Percentiles rank a stretch among this genome's conserved stretches.
Evolutionary conservation across 2,797 vertebrate species (phyloP).

Genomic region (Phyllotis vaccarum): DNA sequence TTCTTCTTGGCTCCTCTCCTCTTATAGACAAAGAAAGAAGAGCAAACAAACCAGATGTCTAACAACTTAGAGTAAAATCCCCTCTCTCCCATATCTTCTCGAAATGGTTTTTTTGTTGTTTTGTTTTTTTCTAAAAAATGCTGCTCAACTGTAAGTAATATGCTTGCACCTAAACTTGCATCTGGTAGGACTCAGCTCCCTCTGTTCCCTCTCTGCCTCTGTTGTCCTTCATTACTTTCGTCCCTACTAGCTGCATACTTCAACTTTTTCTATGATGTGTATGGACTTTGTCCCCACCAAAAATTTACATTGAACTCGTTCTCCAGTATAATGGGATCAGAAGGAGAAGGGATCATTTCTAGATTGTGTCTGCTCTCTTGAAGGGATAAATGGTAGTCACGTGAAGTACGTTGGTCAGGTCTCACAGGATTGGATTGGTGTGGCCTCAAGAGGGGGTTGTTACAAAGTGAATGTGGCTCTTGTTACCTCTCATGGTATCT

Average conservation of each 20-base stretch:
- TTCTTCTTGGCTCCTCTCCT: neutral
- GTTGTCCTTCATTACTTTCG: neutral
- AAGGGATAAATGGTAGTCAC: neutral
- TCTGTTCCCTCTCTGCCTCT: neutral
- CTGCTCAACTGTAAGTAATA: neutral
- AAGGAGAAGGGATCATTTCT: neutral
- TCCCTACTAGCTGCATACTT: neutral
- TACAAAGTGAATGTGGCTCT: neutral
- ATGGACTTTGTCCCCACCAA: neutral
- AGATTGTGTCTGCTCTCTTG: neutral
- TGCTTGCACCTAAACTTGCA: neutral
- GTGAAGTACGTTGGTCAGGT: neutral
- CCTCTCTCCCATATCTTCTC: neutral
- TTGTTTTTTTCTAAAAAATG: neutral
- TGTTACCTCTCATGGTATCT: neutral
- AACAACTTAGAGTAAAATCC: conserved; percentile 16
- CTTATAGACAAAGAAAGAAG: neutral
- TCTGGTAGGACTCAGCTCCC: neutral
- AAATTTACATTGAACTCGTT: neutral
- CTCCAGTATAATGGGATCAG: neutral
- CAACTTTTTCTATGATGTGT: neutral
- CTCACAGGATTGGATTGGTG: neutral
- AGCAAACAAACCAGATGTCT: neutral
- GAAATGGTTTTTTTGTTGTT: neutral
- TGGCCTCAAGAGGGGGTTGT: neutral